These are phyloP conservation scores for Brachionus koreanus DNA, from an alignment of 1,140 invertebrate genomes.

Conservation along the genomic window DNA sequence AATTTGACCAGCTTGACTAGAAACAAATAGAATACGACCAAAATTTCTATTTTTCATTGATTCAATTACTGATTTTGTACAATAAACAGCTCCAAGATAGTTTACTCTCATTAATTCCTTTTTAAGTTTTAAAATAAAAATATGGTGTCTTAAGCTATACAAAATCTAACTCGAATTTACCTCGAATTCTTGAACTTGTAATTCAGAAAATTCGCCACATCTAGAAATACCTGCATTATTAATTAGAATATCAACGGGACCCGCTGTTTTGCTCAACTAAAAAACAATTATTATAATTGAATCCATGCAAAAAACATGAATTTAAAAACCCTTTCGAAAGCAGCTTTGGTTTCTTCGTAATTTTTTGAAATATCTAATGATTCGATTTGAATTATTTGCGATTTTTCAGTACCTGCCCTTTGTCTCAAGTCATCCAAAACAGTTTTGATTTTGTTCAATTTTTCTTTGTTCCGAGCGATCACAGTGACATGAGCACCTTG, in stretches of 20 bases:
- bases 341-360: neutral
- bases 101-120: constrained; percentile 43
- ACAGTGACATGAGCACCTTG: constrained; percentile 36
- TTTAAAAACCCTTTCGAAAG: neutral
- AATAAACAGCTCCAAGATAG: constrained; percentile 41
- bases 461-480: constrained; percentile 5
- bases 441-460: neutral
- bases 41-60: constrained; percentile 21
- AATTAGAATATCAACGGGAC: constrained; percentile 44
- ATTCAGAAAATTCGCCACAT: constrained; percentile 19
- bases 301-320: neutral
- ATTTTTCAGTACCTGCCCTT: neutral
- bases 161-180: constrained; percentile 6
- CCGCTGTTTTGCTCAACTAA: neutral
- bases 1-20: constrained; percentile 81
- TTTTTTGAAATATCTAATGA: constrained; percentile 40
- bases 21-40: constrained; percentile 65
- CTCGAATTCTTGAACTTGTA: constrained; percentile 4
- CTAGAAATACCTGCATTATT: constrained; percentile 44
- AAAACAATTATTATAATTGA: neutral
- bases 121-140: neutral
- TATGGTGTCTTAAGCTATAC: neutral
- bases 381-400: constrained; percentile 25
- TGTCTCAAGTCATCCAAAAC: neutral
- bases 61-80: constrained; percentile 18